Conservation (phyloP, 2,797 vertebrate genomes). For the Peromyscus attwateri region DNA sequence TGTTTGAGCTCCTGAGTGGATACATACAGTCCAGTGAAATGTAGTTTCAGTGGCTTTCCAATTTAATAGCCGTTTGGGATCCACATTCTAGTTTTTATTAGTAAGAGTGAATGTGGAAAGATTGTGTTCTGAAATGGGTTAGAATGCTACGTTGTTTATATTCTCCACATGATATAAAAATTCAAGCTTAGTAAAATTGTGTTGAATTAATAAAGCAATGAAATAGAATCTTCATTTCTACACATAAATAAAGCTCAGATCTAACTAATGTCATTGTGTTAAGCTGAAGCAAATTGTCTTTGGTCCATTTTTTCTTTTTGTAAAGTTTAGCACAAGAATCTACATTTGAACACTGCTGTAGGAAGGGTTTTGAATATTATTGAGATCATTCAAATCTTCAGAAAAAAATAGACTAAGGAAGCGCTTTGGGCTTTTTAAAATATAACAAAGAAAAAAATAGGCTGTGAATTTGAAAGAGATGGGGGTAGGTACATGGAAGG, state of each 20-base stretch:
- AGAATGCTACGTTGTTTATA: constrained; percentile 22
- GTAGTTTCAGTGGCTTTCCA: neutral
- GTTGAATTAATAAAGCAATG: constrained; percentile 33
- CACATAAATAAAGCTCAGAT: neutral
- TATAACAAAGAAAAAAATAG: neutral
- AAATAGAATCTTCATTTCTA: constrained; percentile 34
- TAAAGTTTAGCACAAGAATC: neutral
- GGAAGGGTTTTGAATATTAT: neutral
- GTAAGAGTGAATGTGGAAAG: constrained; percentile 13
- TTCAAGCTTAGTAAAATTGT: neutral
- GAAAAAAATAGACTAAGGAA: constrained; percentile 36
- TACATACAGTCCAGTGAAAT: neutral
- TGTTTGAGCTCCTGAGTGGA: neutral
- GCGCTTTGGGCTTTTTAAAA: neutral
- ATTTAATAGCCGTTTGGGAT: constrained; percentile 38
- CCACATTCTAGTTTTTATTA: neutral
- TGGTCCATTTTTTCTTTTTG: constrained; percentile 13
- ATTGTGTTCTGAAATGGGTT: neutral
- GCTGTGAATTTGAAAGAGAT: neutral
- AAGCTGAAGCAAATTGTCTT: neutral
- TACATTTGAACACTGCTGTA: neutral
- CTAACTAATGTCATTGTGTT: constrained; percentile 20
- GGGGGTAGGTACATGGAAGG: neutral
- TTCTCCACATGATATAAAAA: constrained; percentile 36
- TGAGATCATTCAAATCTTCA: constrained; percentile 24